phyloP scores from a whole-genome alignment of 2,113 vertebrate species.

The Epinephelus lanceolatus region DNA sequence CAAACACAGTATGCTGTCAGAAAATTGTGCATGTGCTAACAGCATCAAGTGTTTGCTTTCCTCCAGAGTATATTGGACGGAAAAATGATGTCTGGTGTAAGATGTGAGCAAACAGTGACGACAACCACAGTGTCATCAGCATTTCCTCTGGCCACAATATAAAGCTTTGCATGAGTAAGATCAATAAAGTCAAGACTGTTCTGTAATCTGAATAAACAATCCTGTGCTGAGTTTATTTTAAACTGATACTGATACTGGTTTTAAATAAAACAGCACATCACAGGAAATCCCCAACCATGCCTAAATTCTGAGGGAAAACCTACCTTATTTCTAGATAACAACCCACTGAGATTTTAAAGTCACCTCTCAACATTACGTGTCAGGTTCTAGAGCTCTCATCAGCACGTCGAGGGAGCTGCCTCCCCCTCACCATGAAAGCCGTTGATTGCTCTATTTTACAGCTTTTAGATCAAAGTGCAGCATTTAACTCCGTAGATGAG shows the following conservation, averaged over 20 bases:
- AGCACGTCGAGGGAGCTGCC: background rate
- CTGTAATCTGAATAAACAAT: background rate
- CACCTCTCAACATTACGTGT: constrained; percentile 1
- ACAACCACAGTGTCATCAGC: constrained; percentile 31
- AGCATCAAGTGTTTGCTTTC: constrained; percentile 32
- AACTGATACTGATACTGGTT: background rate
- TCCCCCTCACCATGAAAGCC: background rate
- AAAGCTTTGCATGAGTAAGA: background rate
- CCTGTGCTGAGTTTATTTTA: background rate
- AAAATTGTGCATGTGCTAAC: constrained; percentile 40
- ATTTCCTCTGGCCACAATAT: background rate
- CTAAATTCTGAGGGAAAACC: background rate
- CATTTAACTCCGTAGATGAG: constrained; percentile 37
- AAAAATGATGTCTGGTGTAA: constrained; percentile 15
- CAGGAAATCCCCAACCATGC: background rate
- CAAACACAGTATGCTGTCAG: constrained; percentile 41
- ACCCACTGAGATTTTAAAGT: background rate
- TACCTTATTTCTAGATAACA: background rate
- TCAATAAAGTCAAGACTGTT: background rate
- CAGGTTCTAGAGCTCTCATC: constrained; percentile 16
- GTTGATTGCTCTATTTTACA: constrained; percentile 41
- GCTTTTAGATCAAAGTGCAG: constrained; percentile 48
- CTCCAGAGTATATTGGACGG: constrained; percentile 3
- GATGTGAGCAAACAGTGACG: background rate
- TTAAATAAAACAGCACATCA: background rate